phyloP scores from a whole-genome alignment of 37 sponge, comb jelly and placozoan genomes.

The Bolinopsis microptera region DNA sequence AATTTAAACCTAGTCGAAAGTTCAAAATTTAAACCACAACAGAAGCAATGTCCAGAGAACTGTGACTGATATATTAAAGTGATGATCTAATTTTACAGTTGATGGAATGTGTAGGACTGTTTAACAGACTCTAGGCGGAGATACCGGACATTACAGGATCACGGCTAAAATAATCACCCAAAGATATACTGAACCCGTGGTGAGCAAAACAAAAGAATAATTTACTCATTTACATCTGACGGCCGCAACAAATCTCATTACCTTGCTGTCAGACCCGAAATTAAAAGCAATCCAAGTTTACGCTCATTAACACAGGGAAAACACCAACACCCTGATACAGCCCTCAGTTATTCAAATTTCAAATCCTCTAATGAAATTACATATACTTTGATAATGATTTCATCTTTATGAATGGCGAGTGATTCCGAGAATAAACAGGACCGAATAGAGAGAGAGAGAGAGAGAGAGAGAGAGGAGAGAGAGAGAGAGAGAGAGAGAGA shows the following conservation, averaged over 20 bases:
- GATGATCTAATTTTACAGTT: background rate
- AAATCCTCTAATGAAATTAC: background rate
- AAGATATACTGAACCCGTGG: background rate
- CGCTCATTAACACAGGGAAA: background rate
- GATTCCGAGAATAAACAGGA: background rate
- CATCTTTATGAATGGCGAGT: background rate
- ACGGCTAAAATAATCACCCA: background rate
- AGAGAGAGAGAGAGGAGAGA: constrained; percentile 7
- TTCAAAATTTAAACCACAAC: background rate
- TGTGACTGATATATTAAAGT: background rate
- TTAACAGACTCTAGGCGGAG: too few relatives aligned
- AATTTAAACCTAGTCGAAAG: background rate
- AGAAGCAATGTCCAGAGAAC: background rate
- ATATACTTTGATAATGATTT: background rate
- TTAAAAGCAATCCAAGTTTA: background rate
- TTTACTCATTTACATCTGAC: background rate
- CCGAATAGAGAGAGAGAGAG: background rate
- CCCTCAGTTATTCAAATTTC: background rate
- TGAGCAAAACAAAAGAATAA: background rate
- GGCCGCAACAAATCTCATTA: background rate
- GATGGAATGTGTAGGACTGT: too few relatives aligned
- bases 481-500: constrained; percentile 55
- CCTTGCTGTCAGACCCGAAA: background rate
- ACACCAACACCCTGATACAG: background rate
- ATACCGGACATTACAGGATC: too few relatives aligned